Evolutionary conservation across 2,113 vertebrate species (phyloP).

Genomic region (Sus scrofa): T2T-Sscrofa CM000814.6:73206501-73207000

Average conservation of each 20-base stretch:
- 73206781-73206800: neutral
- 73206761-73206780: neutral
- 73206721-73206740: neutral
- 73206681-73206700: neutral
- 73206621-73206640: neutral
- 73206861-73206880: neutral
- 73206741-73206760: neutral
- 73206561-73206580: neutral
- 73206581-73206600: neutral
- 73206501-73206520: neutral
- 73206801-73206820: neutral
- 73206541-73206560: no score
- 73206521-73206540: neutral
- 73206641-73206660: neutral
- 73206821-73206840: slow-evolving; percentile 58
- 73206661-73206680: neutral
- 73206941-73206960: slow-evolving; percentile 87
- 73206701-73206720: neutral
- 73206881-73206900: slow-evolving; percentile 54
- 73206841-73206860: slow-evolving; percentile 65
- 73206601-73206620: neutral
- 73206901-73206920: slow-evolving; percentile 81
- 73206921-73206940: slow-evolving; percentile 85
- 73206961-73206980: slow-evolving; percentile 86
- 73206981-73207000: slow-evolving; percentile 84